Evolutionary conservation across 2,888 invertebrate species (phyloP).

Genomic region (Onthophagus sagittarius): DNA sequence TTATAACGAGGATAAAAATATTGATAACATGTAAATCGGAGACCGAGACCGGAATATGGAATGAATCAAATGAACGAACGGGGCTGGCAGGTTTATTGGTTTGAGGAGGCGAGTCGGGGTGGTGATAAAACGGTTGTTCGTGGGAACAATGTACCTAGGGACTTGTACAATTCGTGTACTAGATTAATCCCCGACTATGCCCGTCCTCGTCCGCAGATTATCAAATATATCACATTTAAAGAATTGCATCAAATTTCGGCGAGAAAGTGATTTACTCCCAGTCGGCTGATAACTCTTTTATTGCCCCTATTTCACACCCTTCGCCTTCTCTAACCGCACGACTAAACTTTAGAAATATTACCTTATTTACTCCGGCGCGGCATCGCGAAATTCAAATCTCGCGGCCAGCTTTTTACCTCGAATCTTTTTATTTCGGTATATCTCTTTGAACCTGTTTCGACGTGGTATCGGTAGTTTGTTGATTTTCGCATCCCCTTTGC

Average conservation of each 20-base stretch:
- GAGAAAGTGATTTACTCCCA: background rate
- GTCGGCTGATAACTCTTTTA: constrained; percentile 1
- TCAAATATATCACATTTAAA: constrained; percentile 17
- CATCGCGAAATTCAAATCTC: background rate
- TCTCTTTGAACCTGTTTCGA: background rate
- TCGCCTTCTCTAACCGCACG: constrained; percentile 2
- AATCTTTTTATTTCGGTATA: background rate
- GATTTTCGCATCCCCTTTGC: constrained; percentile 6
- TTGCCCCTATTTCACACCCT: constrained; percentile 2
- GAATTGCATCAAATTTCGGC: constrained; percentile 12
- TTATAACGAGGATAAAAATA: constrained; percentile 50
- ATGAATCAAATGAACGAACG: constrained; percentile 48
- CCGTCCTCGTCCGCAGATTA: constrained; percentile 25
- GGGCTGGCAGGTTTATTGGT: constrained; percentile 48
- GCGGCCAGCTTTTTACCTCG: background rate
- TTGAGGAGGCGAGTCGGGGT: constrained; percentile 41
- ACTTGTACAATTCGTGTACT: constrained; percentile 45
- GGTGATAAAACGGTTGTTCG: constrained; percentile 49
- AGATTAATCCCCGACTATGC: constrained; percentile 32
- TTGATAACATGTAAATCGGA: constrained; percentile 51
- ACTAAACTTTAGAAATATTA: background rate
- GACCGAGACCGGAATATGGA: constrained; percentile 46
- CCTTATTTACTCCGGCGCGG: background rate
- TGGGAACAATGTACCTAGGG: constrained; percentile 46
- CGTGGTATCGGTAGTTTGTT: background rate